phyloP scores from a whole-genome alignment of 2,113 vertebrate genomes.

The Phocoena sinus region DNA sequence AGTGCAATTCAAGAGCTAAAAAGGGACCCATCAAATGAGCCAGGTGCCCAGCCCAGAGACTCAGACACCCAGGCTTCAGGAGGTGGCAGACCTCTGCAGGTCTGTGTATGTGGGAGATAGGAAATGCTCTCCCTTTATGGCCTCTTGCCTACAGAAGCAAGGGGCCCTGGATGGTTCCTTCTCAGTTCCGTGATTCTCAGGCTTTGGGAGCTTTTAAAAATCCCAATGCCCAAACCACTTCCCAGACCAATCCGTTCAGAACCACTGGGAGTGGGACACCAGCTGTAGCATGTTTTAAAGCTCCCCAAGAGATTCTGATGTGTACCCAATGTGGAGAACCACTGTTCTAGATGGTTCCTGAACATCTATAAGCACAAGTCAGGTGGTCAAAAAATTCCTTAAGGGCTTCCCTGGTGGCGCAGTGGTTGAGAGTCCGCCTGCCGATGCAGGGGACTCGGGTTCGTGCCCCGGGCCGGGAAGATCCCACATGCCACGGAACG shows the following conservation, averaged over 20 bases:
- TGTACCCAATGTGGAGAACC: background rate
- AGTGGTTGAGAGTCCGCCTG: no score
- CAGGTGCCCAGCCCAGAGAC: background rate
- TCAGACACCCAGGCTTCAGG: fast-evolving
- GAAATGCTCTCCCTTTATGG: background rate
- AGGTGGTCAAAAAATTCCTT: background rate
- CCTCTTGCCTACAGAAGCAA: background rate
- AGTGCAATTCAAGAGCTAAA: background rate
- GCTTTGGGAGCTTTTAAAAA: background rate
- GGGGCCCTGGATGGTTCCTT: background rate
- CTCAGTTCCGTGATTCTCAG: background rate
- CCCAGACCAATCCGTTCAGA: background rate
- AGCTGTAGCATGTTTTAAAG: background rate
- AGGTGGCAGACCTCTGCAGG: background rate
- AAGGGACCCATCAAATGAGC: background rate
- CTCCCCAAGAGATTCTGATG: background rate
- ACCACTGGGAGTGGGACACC: background rate
- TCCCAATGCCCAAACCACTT: background rate
- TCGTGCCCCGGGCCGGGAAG: no score
- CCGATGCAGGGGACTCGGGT: no score
- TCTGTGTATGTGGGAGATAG: background rate
- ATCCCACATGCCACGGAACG: no score
- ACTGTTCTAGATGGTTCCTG: background rate
- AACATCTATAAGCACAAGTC: background rate
- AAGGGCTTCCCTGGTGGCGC: background rate